A percentile compares a stretch with the other conserved stretches of the same genome.
These are phyloP conservation scores for Rhagoletis zephyria DNA, from an alignment of 1,140 invertebrate genomes.

Conservation along the genomic window DNA sequence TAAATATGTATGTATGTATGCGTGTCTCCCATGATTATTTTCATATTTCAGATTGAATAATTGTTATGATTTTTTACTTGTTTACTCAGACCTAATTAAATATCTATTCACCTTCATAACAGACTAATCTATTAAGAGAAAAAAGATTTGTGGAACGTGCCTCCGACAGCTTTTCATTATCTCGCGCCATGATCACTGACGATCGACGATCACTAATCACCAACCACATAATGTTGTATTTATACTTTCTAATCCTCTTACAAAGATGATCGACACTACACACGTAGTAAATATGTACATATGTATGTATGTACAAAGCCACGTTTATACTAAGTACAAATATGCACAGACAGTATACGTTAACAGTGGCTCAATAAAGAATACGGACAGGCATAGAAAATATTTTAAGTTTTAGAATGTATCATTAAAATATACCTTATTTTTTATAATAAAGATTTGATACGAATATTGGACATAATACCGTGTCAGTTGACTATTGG, in stretches of 20 bases:
- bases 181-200: conserved; percentile 30
- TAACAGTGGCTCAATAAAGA: too few species aligned
- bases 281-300: not conserved
- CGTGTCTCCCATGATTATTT: too few species aligned
- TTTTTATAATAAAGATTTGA: too few species aligned
- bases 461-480: too few species aligned
- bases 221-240: conserved; percentile 16
- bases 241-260: conserved; percentile 37
- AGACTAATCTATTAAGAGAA: not conserved
- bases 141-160: conserved; percentile 23
- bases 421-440: too few species aligned
- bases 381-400: too few species aligned
- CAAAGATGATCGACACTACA: conserved; percentile 25
- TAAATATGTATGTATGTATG: too few species aligned
- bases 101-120: conserved; percentile 12
- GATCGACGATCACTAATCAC: conserved; percentile 28
- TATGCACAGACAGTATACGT: too few species aligned
- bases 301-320: too few species aligned
- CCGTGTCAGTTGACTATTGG: too few species aligned
- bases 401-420: too few species aligned
- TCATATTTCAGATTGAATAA: not conserved
- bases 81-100: conserved; percentile 22
- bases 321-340: too few species aligned
- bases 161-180: conserved; percentile 47
- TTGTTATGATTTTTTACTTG: not conserved